Evolutionary conservation across 2,797 vertebrate species (phyloP).

Genomic region (Sebastes umbrosus): DNA sequence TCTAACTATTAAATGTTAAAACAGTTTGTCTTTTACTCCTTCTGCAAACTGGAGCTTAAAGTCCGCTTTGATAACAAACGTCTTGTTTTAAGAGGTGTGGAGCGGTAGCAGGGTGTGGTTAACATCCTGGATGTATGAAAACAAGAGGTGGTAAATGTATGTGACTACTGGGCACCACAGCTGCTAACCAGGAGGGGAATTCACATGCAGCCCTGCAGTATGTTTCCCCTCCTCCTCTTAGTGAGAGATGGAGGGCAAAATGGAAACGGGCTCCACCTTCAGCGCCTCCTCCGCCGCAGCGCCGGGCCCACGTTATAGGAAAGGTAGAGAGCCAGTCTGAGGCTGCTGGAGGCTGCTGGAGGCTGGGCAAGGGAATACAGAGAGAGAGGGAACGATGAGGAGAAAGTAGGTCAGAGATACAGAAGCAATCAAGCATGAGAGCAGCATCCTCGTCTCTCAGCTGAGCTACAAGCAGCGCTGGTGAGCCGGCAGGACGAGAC

Average conservation of each 20-base stretch:
- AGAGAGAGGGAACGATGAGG: slow-evolving; percentile 22
- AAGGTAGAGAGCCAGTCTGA: slow-evolving; percentile 46
- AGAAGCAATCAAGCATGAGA: slow-evolving; percentile 74
- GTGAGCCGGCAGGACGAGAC: background rate
- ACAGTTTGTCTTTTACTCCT: background rate
- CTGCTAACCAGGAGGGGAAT: background rate
- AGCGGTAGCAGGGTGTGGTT: slow-evolving; percentile 22
- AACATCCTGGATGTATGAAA: slow-evolving; percentile 33
- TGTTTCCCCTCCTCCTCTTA: slow-evolving; percentile 4
- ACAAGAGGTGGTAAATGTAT: slow-evolving; percentile 12
- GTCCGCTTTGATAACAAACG: background rate
- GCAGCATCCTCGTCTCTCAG: slow-evolving; percentile 67
- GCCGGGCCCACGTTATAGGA: background rate
- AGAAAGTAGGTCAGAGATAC: slow-evolving; percentile 80
- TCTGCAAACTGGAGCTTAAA: background rate
- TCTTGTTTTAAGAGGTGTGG: background rate
- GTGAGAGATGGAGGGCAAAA: slow-evolving; percentile 31
- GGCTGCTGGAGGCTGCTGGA: slow-evolving; percentile 22
- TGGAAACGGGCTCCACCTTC: slow-evolving; percentile 45
- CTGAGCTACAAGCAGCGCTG: slow-evolving; percentile 39
- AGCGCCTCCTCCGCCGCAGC: slow-evolving; percentile 10
- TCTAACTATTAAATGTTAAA: too few relatives aligned
- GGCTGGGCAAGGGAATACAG: slow-evolving; percentile 20
- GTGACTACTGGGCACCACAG: background rate
- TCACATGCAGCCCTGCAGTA: background rate